phyloP scores from a whole-genome alignment of 1,140 invertebrate genomes.

The Cherax quadricarinatus region DNA sequence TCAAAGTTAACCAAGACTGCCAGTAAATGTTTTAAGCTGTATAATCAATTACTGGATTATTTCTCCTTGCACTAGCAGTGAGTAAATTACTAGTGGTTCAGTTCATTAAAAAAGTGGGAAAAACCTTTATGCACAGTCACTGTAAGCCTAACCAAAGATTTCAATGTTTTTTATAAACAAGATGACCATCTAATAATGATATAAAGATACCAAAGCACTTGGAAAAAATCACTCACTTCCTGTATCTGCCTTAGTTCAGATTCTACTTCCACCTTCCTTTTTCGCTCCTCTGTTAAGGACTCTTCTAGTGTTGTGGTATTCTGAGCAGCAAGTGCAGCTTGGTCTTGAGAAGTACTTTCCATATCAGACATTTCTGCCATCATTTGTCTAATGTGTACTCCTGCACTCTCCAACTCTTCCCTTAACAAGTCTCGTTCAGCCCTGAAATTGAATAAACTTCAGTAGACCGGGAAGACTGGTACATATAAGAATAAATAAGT shows the following conservation, averaged over 20 bases:
- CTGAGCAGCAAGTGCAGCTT: constrained; percentile 75
- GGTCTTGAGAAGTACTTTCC: constrained; percentile 77
- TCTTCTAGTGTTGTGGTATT: constrained; percentile 42
- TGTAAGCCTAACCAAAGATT: too few relatives aligned
- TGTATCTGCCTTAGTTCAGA: constrained; percentile 53
- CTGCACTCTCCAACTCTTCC: constrained; percentile 81
- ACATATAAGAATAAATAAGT: neutral
- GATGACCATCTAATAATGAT: too few relatives aligned
- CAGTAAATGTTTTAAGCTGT: too few relatives aligned
- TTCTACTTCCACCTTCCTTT: constrained; percentile 32
- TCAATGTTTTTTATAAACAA: too few relatives aligned
- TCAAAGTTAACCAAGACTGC: too few relatives aligned
- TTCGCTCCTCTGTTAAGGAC: constrained; percentile 37
- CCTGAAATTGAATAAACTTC: neutral
- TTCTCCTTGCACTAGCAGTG: too few relatives aligned
- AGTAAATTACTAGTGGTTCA: too few relatives aligned
- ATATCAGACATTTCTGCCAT: constrained; percentile 80
- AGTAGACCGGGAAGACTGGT: neutral
- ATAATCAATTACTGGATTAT: too few relatives aligned
- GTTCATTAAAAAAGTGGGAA: too few relatives aligned
- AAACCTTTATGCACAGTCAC: too few relatives aligned
- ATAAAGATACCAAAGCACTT: too few relatives aligned
- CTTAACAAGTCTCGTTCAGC: constrained; percentile 82
- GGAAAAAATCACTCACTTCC: constrained; percentile 34
- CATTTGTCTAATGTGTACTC: constrained; percentile 79